Evolutionary conservation across 2,888 invertebrate genomes (phyloP).

Genomic region (Dexiosoma caninum): DNA sequence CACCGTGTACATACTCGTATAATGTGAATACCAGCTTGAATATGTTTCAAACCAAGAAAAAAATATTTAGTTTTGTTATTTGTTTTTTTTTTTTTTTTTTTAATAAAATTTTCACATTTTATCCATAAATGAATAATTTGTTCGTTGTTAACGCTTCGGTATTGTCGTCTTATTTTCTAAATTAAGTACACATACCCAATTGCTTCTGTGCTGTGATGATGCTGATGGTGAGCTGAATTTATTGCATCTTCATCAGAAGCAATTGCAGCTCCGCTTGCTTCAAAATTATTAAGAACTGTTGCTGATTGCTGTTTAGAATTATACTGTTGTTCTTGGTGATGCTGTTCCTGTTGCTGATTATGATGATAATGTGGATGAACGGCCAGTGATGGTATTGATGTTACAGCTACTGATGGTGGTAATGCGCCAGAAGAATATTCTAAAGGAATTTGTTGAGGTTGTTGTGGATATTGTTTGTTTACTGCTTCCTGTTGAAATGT

Average conservation of each 20-base stretch:
- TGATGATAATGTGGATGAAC: slow-evolving; percentile 56
- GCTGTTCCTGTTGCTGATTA: slow-evolving; percentile 49
- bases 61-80: too few species aligned
- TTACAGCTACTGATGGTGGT: slow-evolving; percentile 30
- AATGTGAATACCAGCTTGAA: too few species aligned
- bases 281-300: slow-evolving; percentile 41
- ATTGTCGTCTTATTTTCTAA: not conserved
- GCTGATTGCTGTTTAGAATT: slow-evolving; percentile 58
- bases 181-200: slow-evolving; percentile 37
- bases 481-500: slow-evolving; percentile 41
- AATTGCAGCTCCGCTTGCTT: slow-evolving; percentile 1
- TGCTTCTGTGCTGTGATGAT: slow-evolving; percentile 37
- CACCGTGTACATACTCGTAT: too few species aligned
- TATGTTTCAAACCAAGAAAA: too few species aligned
- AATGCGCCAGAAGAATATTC: slow-evolving; percentile 66
- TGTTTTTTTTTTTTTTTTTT: too few species aligned
- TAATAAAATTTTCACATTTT: not conserved
- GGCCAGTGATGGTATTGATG: slow-evolving; percentile 28
- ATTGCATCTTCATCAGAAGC: slow-evolving; percentile 15
- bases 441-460: slow-evolving; percentile 68
- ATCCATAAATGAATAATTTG: slow-evolving; percentile 14
- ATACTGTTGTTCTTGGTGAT: slow-evolving; percentile 35
- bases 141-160: not conserved
- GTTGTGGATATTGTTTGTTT: slow-evolving; percentile 59
- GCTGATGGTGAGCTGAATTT: slow-evolving; percentile 33